phyloP scores from a whole-genome alignment of 64 coral and sea anemone species.

The Catalaphyllia jardinei region DNA sequence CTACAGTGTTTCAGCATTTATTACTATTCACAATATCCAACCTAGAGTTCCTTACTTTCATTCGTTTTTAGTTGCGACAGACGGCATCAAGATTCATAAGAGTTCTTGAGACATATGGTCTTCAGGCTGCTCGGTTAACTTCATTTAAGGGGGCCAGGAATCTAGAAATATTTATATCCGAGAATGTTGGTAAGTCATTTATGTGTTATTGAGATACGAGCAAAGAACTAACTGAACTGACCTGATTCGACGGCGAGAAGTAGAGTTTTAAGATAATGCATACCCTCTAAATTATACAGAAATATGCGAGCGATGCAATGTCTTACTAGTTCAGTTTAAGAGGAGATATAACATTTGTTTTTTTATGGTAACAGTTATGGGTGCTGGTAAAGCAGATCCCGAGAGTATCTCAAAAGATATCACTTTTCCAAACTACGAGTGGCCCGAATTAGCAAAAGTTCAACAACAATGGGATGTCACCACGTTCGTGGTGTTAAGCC shows the following conservation, averaged over 20 bases:
- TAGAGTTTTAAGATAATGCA: too few relatives aligned
- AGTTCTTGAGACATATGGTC: slow-evolving; percentile 51
- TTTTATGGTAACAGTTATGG: slow-evolving; percentile 55
- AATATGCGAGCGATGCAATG: too few relatives aligned
- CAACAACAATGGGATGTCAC: slow-evolving; percentile 25
- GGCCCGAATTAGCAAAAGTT: slow-evolving; percentile 14
- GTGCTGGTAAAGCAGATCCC: slow-evolving; percentile 33
- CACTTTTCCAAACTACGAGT: slow-evolving; percentile 58
- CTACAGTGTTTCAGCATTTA: too few relatives aligned
- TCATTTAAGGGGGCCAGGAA: background rate
- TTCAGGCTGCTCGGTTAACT: slow-evolving; percentile 26
- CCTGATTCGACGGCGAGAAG: background rate
- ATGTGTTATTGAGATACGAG: background rate
- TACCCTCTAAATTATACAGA: too few relatives aligned
- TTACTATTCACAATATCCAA: too few relatives aligned
- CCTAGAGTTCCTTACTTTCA: too few relatives aligned
- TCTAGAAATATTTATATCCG: slow-evolving; percentile 45
- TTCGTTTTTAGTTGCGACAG: slow-evolving; percentile 27
- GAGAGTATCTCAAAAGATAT: slow-evolving; percentile 41
- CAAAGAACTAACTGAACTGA: too few relatives aligned
- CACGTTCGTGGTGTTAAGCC: slow-evolving; percentile 49
- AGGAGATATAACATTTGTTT: background rate
- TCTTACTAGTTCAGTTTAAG: background rate
- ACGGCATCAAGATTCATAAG: slow-evolving; percentile 56
- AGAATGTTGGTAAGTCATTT: slow-evolving; percentile 54